These are phyloP conservation scores for Cromileptes altivelis DNA, from an alignment of 2,113 vertebrate species.

Conservation along the genomic window DNA sequence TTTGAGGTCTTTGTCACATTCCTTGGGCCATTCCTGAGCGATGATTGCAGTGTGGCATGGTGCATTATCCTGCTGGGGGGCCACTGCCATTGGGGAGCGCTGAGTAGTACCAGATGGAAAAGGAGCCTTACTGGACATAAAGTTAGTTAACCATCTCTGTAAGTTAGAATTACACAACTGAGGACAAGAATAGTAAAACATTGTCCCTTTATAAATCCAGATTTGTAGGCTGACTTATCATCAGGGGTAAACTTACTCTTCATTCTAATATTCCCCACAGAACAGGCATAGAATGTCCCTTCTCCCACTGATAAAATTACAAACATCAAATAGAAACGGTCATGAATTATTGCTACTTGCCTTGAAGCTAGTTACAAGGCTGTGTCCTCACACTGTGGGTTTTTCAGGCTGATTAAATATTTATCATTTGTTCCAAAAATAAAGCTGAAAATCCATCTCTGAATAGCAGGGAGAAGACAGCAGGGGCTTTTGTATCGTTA, in stretches of 20 bases:
- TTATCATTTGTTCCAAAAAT: slow-evolving; percentile 80
- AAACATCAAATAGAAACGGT: slow-evolving; percentile 36
- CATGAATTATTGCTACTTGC: slow-evolving; percentile 54
- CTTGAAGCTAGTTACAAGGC: slow-evolving; percentile 51
- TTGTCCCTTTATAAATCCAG: background rate
- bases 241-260: background rate
- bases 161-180: background rate
- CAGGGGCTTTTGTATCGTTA: slow-evolving; percentile 39
- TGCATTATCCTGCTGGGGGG: too few species aligned
- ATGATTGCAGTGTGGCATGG: too few species aligned
- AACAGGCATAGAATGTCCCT: background rate
- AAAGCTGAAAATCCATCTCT: slow-evolving; percentile 67
- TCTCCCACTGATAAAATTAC: slow-evolving; percentile 20
- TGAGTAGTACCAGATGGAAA: background rate
- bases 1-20: too few species aligned
- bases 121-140: background rate
- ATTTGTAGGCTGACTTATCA: background rate
- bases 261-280: background rate
- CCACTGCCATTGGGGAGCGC: too few species aligned
- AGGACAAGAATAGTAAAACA: too few species aligned
- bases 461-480: slow-evolving; percentile 60
- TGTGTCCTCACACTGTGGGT: slow-evolving; percentile 62
- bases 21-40: too few species aligned
- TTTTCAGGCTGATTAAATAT: slow-evolving; percentile 81
- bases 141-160: background rate